Evolutionary conservation across 2,113 vertebrate genomes (phyloP).

Genomic region (Rhinolophus ferrumequinum): DNA sequence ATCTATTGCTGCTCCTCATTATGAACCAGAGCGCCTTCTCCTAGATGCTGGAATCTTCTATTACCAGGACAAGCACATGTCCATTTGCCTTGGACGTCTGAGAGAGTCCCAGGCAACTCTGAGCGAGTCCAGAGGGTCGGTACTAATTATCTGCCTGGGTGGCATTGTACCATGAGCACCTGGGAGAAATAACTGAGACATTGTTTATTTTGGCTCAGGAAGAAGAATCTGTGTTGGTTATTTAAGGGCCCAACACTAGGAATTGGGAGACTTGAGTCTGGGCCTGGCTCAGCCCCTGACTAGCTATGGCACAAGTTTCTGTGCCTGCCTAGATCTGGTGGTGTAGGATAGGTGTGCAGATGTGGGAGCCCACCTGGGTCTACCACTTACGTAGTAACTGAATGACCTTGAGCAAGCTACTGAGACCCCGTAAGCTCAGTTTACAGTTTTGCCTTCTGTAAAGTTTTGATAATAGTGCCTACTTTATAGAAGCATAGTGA

Average conservation of each 20-base stretch:
- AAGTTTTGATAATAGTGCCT: not conserved
- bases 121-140: not conserved
- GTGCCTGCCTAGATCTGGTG: not conserved
- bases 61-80: not conserved
- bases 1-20: not conserved
- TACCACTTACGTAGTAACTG: not conserved
- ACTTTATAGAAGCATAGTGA: not conserved
- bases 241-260: not conserved
- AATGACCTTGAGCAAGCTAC: not conserved
- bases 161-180: fast-evolving
- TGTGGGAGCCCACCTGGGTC: not conserved
- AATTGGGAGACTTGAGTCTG: not conserved
- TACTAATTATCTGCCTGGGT: not conserved
- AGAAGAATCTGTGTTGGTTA: not conserved
- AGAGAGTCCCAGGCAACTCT: not conserved
- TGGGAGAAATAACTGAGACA: not conserved
- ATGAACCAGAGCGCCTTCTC: not conserved
- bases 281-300: not conserved
- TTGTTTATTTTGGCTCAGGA: not conserved
- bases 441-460: not conserved
- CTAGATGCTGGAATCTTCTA: not conserved
- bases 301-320: not conserved
- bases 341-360: too few relatives aligned
- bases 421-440: not conserved
- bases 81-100: not conserved